Base-by-base conservation (phyloP, 2,113 vertebrate species). In the Turnix velox region DNA sequence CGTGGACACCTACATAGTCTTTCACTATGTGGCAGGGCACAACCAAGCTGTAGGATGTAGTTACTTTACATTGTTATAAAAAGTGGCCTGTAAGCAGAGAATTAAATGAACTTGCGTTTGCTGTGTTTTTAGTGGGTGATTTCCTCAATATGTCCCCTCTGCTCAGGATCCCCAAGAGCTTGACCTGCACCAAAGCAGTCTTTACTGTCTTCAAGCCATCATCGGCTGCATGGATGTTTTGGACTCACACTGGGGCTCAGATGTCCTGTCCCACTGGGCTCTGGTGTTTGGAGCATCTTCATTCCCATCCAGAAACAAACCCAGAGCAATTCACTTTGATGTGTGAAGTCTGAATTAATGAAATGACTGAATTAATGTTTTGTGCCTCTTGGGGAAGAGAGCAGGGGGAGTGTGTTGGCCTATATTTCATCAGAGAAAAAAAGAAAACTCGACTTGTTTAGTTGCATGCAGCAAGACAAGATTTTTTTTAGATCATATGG, bases 341-440 rank as follows among this genome's bases (percentile, higher is more conserved):
- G 83, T 96, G 71, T 84, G 61, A 94, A 96, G 75, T 84, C 49
- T 92, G 83, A 95, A 90, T 95, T 95, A 96, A 97, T 95, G 91
- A 93, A 95, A 93, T 2, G 9, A 80, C 77, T 94, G 92, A 96
- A 96, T 96, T 96, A 94, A 87, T 88, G 66, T 31, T 92, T 71
- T 73, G 23, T 83, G 81, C 76, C 96, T 93, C 94, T 59, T 84
- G 83, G 90, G 92, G 75, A 95, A 83, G 80, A 40, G 52, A 90
- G 93, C 39, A 45, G 17, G 75, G 93, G 94, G 87, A 90, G 57
- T 0, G 8, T 12, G 6, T 83, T 96, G 93, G 63, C 95, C 91
- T 95, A 91, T 72, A 95, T 97, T 96, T 92, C 42, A 88, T 87
- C 37, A 78, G 62, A 92, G 55, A 35, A 57, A 88, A 73, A 87